A percentile compares a stretch with the other conserved stretches of the same genome.
Evolutionary conservation across 2,113 vertebrate genomes (phyloP).

Genomic region (Plecturocebus donacophilus): DNA sequence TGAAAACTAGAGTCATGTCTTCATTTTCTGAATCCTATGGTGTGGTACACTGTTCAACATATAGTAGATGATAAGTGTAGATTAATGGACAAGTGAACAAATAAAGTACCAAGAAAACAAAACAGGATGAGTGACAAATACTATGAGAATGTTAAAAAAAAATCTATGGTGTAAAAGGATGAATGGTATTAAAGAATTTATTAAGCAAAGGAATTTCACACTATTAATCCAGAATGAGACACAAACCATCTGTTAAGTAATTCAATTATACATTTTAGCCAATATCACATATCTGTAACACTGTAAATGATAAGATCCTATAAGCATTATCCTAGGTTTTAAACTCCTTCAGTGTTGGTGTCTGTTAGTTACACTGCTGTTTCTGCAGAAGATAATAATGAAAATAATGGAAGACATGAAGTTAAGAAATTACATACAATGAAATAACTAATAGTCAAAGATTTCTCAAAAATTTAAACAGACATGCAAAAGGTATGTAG

Average conservation of each 20-base stretch:
- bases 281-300: background rate
- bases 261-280: background rate
- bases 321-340: background rate
- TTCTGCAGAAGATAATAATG: background rate
- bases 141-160: background rate
- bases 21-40: background rate
- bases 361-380: background rate
- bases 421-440: background rate
- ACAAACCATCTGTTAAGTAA: background rate
- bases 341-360: background rate
- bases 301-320: background rate
- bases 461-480: background rate
- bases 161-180: background rate
- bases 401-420: background rate
- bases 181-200: background rate
- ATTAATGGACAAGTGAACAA: background rate
- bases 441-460: background rate
- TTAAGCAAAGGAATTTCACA: slow-evolving; percentile 35
- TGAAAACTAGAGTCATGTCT: background rate
- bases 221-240: background rate
- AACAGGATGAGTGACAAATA: background rate
- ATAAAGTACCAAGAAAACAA: background rate
- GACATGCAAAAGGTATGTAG: background rate
- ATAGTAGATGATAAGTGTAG: background rate
- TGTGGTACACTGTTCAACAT: background rate